Evolutionary conservation across 2,797 vertebrate genomes (phyloP).

Genomic region (Chelidonichthys spinosus): DNA sequence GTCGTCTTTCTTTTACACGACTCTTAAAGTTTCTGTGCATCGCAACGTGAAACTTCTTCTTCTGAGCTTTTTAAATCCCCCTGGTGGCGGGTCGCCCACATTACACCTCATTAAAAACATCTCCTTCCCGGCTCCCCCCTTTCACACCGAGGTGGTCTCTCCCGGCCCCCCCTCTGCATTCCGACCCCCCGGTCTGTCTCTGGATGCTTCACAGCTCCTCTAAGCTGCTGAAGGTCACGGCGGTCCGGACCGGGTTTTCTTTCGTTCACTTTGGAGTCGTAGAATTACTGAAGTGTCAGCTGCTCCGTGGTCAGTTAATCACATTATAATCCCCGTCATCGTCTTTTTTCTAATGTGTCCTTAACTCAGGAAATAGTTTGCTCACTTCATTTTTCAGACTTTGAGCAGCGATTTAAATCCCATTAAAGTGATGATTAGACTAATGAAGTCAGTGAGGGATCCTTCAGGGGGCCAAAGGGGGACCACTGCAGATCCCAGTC

Average conservation of each 20-base stretch:
- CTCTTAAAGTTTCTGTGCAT: too few species aligned
- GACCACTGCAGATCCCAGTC: too few species aligned
- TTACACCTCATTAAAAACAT: too few species aligned
- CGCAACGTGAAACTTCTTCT: too few species aligned
- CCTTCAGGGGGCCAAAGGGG: constrained; percentile 24
- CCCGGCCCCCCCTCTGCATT: too few species aligned
- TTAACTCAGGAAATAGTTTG: constrained; percentile 61
- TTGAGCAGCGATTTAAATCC: constrained; percentile 65
- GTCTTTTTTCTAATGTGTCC: constrained; percentile 46
- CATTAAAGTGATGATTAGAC: constrained; percentile 68
- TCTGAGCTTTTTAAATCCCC: too few species aligned
- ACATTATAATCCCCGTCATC: constrained; percentile 48
- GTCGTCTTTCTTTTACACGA: too few species aligned
- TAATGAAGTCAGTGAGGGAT: constrained; percentile 68
- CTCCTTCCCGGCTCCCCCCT: too few species aligned
- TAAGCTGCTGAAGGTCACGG: constrained; percentile 21
- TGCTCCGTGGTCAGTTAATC: constrained; percentile 51
- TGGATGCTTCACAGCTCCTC: not conserved
- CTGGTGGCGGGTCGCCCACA: too few species aligned
- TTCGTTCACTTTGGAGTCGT: not conserved
- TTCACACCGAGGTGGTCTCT: too few species aligned
- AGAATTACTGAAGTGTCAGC: constrained; percentile 35
- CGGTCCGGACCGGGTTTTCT: not conserved
- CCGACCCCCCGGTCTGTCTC: too few species aligned
- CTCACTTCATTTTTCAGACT: constrained; percentile 59